Evolutionary conservation across 2,888 invertebrate genomes (phyloP), one percentile per base, ranked within the genome.

Genomic region (Lepidochitona cinerea): DNA sequence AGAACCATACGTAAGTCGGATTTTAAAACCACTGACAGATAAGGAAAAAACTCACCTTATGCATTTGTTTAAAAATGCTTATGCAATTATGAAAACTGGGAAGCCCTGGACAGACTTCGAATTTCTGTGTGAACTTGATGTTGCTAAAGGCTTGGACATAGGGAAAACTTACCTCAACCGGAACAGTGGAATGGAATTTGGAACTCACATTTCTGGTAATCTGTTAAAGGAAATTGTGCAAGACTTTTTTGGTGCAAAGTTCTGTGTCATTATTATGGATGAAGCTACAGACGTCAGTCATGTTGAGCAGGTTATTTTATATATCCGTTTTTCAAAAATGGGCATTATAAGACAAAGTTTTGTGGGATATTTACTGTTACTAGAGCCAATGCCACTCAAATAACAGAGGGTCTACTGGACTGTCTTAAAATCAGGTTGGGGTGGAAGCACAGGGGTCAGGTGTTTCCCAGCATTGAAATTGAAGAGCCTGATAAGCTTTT

Each of bases 101-200:
- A 65, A 65, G 23, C 26, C 65, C 5, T 29, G 65, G 36, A 29
- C 23, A 32, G 65, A 65, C 23, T 65, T 32, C 23, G 65, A 65
- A 23, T 65, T 65, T 65, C 33, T 65, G 33, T n/a, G n/a, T n/a
- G n/a, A n/a, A n/a, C 33, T 65, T 9, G 65, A 65, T 23, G 23
- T 33, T 32, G 36, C 33, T 32, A 65, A 65, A 35, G 65, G 65
- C 7, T 33, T 65, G 33, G 65, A 65, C 65, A 65, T 65, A 7
- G 65, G 65, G 6, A 65, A 65, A 7, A 65, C 65, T 14, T 65
- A 65, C 65, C 33, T 65, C 7, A 65, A 65, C 33, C 7, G 65
- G 23, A 32, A 7, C 6, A 65, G 65, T 35, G 23, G 23, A 7
- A 9, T 18, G 54, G 7, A 54, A 54, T 54, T 54, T 54, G 54